These are phyloP conservation scores for Zapornia atra DNA, from an alignment of 2,113 vertebrate genomes.

Conservation along the genomic window DNA sequence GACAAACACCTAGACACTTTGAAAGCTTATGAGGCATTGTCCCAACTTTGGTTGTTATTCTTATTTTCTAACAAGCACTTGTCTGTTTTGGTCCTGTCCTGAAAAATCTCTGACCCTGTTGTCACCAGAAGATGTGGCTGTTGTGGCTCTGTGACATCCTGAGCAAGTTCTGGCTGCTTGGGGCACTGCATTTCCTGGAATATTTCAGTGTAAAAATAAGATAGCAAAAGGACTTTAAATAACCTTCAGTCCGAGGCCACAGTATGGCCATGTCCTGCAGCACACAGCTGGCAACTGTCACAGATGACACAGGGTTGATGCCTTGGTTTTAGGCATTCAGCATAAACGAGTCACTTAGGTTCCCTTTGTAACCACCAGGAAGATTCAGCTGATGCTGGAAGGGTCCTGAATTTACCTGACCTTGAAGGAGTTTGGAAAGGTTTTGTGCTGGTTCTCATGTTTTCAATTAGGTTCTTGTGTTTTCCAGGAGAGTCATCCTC, in stretches of 20 bases:
- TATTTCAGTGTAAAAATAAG: background rate
- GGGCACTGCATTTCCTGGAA: background rate
- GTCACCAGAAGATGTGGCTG: background rate
- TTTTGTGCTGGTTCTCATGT: background rate
- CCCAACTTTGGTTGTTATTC: background rate
- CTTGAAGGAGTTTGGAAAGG: background rate
- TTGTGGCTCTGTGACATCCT: background rate
- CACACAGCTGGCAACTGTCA: background rate
- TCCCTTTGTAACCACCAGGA: background rate
- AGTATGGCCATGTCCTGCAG: background rate
- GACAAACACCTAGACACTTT: background rate
- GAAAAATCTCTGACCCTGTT: background rate
- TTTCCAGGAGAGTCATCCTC: background rate
- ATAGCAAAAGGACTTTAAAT: background rate
- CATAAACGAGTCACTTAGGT: background rate
- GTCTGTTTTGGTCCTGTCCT: background rate
- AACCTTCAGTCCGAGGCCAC: background rate
- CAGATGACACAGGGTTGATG: background rate
- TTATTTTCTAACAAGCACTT: background rate
- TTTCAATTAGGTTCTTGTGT: background rate
- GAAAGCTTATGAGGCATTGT: background rate
- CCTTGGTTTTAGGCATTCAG: slow-evolving; percentile 10
- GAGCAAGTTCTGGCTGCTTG: background rate
- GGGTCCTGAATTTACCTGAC: background rate
- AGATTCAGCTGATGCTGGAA: background rate